Evolutionary conservation across 2,113 vertebrate genomes (phyloP), one percentile per base, ranked within the genome.

Genomic region (Oxygymnocypris stewartii): DNA sequence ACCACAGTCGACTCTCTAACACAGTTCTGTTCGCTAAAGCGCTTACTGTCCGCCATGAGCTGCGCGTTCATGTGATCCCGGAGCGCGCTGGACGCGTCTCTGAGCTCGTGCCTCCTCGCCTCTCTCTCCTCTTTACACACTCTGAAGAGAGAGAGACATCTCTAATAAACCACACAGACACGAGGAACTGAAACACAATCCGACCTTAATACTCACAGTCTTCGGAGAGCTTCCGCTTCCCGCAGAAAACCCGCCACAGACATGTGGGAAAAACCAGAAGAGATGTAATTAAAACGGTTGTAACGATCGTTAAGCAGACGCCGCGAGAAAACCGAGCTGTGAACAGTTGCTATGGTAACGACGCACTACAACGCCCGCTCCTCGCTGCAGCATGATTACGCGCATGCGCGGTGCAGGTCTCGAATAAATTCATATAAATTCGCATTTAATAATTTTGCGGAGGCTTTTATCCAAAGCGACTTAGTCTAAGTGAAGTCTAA

Each of bases 91-190:
- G 91, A 94, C 67, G 95, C 92, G 85, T 92, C 91, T 69, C 91
- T 93, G 90, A 95, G 96, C 80, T 91, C 93, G 87, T 90, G 95
- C 90, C 91, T 97, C 88, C 90, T 96, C 90, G 92, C 95, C 84
- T 96, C 96, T 92, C 96, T 98, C 92, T 97, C 96, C 86, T 95
- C 89, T 91, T 94, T 95, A 81, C 93, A 93, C 93, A 97, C 91
- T 91, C 97, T 99, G 90, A 37, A 71, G 40, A 87, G 25, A n/a
- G n/a, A 84, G 37, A 16, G 37, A 14, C 18, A 9, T 14, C 2
- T 59, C 8, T 40, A 54, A 23, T 37, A 16, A 80, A 59, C 25
- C 4, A 87, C 13, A 81, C 16, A 28, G 7, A 51, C 42, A n/a
- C 7, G 31, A 20, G 67, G 35, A 9, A 4, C 6, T 23, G 2